Evolutionary conservation across 30 jellyfish, hydroid and myxozoan species (phyloP), one percentile per base, ranked within the genome.

Genomic region (Aurelia coerulea): DNA sequence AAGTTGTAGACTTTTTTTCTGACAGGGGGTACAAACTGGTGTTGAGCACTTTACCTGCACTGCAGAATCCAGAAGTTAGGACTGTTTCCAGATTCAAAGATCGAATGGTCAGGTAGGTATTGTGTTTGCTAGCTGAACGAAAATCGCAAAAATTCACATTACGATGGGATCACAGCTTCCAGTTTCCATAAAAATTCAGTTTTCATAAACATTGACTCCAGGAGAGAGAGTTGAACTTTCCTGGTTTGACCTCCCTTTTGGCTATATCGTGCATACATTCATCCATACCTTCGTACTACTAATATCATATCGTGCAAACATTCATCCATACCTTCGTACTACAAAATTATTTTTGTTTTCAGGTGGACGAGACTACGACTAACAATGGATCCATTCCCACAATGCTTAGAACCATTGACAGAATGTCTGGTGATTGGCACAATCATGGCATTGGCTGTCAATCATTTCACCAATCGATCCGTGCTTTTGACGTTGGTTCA

Each of bases 361-460:
- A 93, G 98, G 49, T 93, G 98, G 98, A 87, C 96, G 14, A 84
- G 95, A 53, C 91, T 93, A 33, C 94, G 98, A 11, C 56, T 88
- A 66, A 93, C 97, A 18, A 87, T 93, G 98, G 90, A 81, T 34
- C 93, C 97, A 0, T 89, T 89, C 70, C 90, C 97, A 11, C 88
- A 86, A 59, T 76, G 90, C 34, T 52, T 93, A 49, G 98, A 93
- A 83, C 98, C 98, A 15, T 81, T 93, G 29, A 87, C 95, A 18
- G 98, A 93, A 73, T 87, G 97, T 76, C 63, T 93, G 54, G 86
- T 86, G 73, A 56, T 87, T 59, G 98, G 98, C 72, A 33, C 81
- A 7, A 31, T 82, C 14, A 83, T 87, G 83, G 79, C 98, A 1
- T 81, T 76, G 64, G 83, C 91, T 42, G 80, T 84, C 86, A 76